These are phyloP conservation scores for Oncorhynchus nerka DNA, from an alignment of 2,113 vertebrate species.

Conservation along the genomic window DNA sequence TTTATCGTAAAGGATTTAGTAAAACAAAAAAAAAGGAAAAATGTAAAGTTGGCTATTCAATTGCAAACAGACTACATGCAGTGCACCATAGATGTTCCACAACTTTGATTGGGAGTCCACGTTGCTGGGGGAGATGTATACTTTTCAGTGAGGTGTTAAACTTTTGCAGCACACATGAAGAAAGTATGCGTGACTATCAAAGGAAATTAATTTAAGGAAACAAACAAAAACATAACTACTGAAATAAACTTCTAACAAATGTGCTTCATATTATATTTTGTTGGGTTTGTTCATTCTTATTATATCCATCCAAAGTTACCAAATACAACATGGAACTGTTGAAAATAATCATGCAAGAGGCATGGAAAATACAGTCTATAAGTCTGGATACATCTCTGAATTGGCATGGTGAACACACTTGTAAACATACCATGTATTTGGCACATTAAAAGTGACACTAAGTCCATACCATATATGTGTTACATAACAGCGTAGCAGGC, in stretches of 20 bases:
- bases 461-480: slow-evolving; percentile 17
- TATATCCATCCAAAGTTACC: not conserved
- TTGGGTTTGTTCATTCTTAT: not conserved
- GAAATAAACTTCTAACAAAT: not conserved
- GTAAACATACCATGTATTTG: slow-evolving; percentile 48
- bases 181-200: not conserved
- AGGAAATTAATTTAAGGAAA: not conserved
- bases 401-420: not conserved
- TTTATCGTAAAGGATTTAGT: slow-evolving; percentile 53
- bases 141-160: not conserved
- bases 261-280: not conserved
- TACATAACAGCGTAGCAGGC: slow-evolving; percentile 16
- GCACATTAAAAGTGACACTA: slow-evolving; percentile 43
- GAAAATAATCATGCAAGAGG: not conserved
- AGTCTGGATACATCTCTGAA: slow-evolving; percentile 4
- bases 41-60: slow-evolving; percentile 43
- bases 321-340: not conserved
- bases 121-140: no score
- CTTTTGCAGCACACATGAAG: not conserved
- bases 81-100: slow-evolving; percentile 30
- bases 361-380: not conserved
- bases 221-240: no score
- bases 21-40: slow-evolving; percentile 24
- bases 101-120: slow-evolving; percentile 9
- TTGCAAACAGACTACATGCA: slow-evolving; percentile 64